Conservation (phyloP, 1,140 invertebrate species). For the Mercenaria mercenaria region DNA sequence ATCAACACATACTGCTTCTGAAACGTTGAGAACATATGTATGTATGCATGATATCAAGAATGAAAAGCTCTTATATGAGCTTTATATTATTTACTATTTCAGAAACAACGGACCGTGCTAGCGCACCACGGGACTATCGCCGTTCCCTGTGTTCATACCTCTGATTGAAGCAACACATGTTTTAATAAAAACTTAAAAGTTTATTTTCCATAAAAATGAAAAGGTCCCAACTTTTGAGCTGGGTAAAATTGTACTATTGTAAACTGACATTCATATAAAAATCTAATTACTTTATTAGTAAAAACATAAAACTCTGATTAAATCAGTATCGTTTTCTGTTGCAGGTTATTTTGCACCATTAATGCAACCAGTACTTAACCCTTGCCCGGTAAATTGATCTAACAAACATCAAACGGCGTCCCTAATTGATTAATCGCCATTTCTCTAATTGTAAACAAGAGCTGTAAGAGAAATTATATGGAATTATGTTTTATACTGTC, state of each 20-base stretch:
- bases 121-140: too few relatives aligned
- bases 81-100: too few relatives aligned
- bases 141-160: too few relatives aligned
- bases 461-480: background rate
- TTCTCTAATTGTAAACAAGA: constrained; percentile 29
- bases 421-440: constrained; percentile 33
- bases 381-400: constrained; percentile 6
- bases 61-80: too few relatives aligned
- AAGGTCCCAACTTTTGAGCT: too few relatives aligned
- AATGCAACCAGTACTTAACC: background rate
- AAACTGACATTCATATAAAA: background rate
- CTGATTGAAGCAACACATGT: too few relatives aligned
- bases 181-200: too few relatives aligned
- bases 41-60: too few relatives aligned
- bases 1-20: background rate
- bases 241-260: background rate
- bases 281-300: background rate
- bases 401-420: constrained; percentile 9
- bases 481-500: background rate
- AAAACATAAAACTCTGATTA: background rate
- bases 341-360: background rate
- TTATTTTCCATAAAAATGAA: too few relatives aligned
- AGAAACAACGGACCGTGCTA: too few relatives aligned
- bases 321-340: background rate
- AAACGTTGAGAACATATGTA: too few relatives aligned